Percentiles rank a stretch among this genome's conserved stretches.
These are phyloP conservation scores for Ridgeia piscesae DNA, from an alignment of 1,140 invertebrate species.

Conservation along the genomic window DNA sequence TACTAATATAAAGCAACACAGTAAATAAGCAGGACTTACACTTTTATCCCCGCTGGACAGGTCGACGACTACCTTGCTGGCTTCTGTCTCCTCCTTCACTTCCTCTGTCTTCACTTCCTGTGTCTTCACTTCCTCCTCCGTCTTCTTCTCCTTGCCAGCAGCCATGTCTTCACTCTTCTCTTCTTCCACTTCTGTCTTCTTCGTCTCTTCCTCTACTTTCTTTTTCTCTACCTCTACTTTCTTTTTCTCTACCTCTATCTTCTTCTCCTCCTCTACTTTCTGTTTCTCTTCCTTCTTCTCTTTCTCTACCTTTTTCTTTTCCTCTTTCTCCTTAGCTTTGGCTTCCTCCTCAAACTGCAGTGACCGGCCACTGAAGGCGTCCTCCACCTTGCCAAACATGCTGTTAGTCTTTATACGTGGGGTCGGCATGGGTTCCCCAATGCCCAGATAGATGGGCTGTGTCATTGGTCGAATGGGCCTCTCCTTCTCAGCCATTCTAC, in stretches of 20 bases:
- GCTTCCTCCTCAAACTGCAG: conserved; percentile 40
- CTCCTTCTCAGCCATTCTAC: background rate
- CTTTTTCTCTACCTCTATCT: background rate
- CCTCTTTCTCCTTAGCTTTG: conserved; percentile 14
- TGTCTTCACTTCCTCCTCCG: background rate
- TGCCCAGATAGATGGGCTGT: conserved; percentile 22
- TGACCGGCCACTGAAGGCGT: conserved; percentile 40
- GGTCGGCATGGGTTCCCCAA: conserved; percentile 35
- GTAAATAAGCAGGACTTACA: conserved; percentile 5
- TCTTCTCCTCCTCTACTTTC: no score
- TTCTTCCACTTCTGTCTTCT: conserved; percentile 20
- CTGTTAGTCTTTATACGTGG: conserved; percentile 43
- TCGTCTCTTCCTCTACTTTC: background rate
- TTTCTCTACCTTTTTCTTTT: no score
- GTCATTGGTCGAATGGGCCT: background rate
- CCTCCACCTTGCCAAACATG: conserved; percentile 51
- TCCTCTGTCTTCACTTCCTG: background rate
- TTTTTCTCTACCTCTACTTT: background rate
- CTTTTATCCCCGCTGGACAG: background rate
- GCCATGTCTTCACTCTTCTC: conserved; percentile 16
- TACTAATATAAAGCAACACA: background rate
- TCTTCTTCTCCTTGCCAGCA: background rate
- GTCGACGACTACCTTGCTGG: background rate
- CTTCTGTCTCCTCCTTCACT: conserved; percentile 19
- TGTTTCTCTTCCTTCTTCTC: no score